These are phyloP conservation scores for human (Homo sapiens) DNA, from an alignment of 2,113 vertebrate genomes.

Conservation along the genomic window DNA sequence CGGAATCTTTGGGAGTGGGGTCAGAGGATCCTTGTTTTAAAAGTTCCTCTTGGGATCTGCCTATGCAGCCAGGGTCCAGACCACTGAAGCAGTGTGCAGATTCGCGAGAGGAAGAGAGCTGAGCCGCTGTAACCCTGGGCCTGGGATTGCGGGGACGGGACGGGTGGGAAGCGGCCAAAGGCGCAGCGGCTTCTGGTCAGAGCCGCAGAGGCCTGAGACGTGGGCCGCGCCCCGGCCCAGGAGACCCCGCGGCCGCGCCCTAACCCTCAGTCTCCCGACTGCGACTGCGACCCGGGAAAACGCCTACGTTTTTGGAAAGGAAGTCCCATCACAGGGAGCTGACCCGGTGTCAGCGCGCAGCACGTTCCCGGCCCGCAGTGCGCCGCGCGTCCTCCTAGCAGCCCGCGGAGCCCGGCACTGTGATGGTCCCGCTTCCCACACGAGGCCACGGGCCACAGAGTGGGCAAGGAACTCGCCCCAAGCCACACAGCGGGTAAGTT, in stretches of 20 bases:
- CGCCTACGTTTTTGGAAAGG: background rate
- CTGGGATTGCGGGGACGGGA: background rate
- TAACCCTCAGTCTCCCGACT: background rate
- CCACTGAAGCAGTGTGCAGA: background rate
- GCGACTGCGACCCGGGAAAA: background rate
- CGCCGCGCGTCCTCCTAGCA: too few species aligned
- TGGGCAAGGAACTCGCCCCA: background rate
- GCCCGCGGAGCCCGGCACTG: background rate
- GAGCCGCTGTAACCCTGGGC: background rate
- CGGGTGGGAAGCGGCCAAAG: background rate
- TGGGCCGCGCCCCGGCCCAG: background rate
- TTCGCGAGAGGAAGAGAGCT: background rate
- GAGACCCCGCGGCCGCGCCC: background rate
- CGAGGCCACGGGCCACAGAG: background rate
- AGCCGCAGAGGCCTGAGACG: background rate
- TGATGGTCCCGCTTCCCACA: background rate
- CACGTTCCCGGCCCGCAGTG: background rate
- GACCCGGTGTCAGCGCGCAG: background rate
- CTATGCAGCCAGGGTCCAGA: background rate
- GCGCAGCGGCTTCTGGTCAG: background rate
- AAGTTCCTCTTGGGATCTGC: background rate
- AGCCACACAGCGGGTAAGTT: background rate
- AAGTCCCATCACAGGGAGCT: background rate
- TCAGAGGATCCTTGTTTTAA: background rate
- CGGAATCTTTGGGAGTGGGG: background rate